A percentile compares a stretch with the other conserved stretches of the same genome.
phyloP scores from a whole-genome alignment of 2,888 invertebrate species.

The Lapara coniferarum region DNA sequence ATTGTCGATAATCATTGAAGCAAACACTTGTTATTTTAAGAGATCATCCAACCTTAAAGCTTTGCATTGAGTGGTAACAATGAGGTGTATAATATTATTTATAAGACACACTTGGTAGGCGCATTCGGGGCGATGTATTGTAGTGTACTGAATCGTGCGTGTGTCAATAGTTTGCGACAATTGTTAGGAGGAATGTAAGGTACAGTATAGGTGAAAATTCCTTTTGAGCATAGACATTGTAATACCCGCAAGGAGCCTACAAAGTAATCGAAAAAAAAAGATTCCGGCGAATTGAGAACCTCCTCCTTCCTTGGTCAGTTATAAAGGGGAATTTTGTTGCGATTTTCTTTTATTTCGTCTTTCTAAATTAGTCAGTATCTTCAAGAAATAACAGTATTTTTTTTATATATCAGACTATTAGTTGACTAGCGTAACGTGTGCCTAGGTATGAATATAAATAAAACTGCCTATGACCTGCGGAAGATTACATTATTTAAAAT shows the following conservation, averaged over 20 bases:
- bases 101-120: constrained; percentile 81
- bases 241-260: not conserved
- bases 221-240: not conserved
- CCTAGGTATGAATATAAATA: too few relatives aligned
- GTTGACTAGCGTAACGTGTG: too few relatives aligned
- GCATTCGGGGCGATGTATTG: constrained; percentile 66
- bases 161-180: constrained; percentile 51
- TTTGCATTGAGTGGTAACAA: constrained; percentile 74
- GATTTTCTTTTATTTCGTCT: too few relatives aligned
- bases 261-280: not conserved
- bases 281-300: too few relatives aligned
- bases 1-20: constrained; percentile 84
- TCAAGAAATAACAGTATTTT: too few relatives aligned
- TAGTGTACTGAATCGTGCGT: constrained; percentile 61
- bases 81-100: constrained; percentile 81
- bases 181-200: not conserved
- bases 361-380: too few relatives aligned
- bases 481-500: too few relatives aligned
- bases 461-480: too few relatives aligned
- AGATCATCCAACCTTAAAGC: constrained; percentile 83
- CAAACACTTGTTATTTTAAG: constrained; percentile 85
- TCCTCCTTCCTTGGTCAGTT: too few relatives aligned
- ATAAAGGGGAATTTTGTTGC: too few relatives aligned
- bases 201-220: constrained; percentile 10
- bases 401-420: too few relatives aligned